Evolutionary conservation across 2,113 vertebrate genomes (phyloP), one percentile per base, ranked within the genome.

Genomic region (Jacana jacana): DNA sequence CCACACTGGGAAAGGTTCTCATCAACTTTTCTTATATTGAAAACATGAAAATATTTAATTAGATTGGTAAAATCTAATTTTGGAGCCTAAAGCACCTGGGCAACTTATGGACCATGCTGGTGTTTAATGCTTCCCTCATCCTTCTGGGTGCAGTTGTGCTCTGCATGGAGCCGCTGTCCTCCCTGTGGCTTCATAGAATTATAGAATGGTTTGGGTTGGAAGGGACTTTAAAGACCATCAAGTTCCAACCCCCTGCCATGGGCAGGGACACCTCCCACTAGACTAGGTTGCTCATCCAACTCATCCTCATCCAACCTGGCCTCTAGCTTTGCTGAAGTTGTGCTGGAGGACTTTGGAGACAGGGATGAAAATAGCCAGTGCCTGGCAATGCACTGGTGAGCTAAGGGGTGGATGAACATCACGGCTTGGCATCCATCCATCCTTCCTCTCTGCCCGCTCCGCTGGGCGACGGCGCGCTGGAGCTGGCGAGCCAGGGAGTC

Each of bases 371-470:
- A 55, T 64, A 4, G 23, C 33, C 6, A 4, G 68, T 17, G 55
- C 3, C 0, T 16, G 1, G 37, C 1, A 37, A 49, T 3, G 31
- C 2, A 1, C 12, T 2, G 1, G 10, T 0, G 1, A 76, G 85
- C 31, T 18, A 10, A 35, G 39, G 33, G 39, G 27, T 51, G 35
- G 66, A 52, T 3, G 11, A 28, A 31, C n/a, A 48, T 25, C 40
- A 9, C 10, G 3, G 19, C 35, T 65, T 55, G 65, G 79, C 71
- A 20, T 75, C n/a, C 65, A 11, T 1, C 51, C 66, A 24, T 28
- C 12, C 2, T 72, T 86, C 28, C 35, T 33, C 17, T 46, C n/a
- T 31, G 40, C 44, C 81, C 7, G 3, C 27, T 55, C 61, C 0
- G 1, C 70, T 27, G 31, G 58, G 23, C 4, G 2, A 24, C 2